Evolutionary conservation across 1,140 invertebrate species (phyloP), one percentile per base, ranked within the genome.

Genomic region (Trichonephila inaurata): DNA sequence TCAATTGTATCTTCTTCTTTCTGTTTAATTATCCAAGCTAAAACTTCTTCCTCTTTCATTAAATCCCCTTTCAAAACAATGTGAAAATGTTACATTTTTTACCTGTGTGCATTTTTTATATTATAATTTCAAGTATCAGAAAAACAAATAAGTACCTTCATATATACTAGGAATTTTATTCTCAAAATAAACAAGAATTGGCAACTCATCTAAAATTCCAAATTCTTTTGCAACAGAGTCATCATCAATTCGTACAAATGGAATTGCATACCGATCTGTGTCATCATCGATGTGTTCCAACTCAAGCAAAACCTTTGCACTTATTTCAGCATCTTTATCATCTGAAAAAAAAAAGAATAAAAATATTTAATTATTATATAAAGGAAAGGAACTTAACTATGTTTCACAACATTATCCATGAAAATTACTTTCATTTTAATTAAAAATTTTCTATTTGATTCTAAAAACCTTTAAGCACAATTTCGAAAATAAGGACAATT

Each of bases 1-100:
- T 99, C 98, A 94, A 99, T 99, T 1, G 98, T 99, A 64, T 98
- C 98, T 1, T 97, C 97, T 95, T 97, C 97, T 95, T 98, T 98
- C 95, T 99, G 98, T 95, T 98, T 97, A 94, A 99, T 97, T 3
- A 99, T 96, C 98, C 98, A 99, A 95, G 98, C 97, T 7, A 99
- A 96, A 10, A 99, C 98, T 96, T 98, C 97, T 94, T 99, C 98
- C 96, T 99, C 98, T 95, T 98, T 98, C 96, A 98, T 97, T 0
- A 99, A 96, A 96, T 99, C 98, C 64, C 98, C 96, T 96, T 12
- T 12, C 0, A 33, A 77, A 51, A 40, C 33, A 51, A 51, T 51
- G 44, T 51, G 10, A 69, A 69, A 69, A n/a, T 69, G 10, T 69
- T 12, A 24, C 14, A 18, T 4, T 51, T 51, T 51, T 10, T 51